phyloP scores from a whole-genome alignment of 2,888 invertebrate species.

The Gasteruption jaculator region DNA sequence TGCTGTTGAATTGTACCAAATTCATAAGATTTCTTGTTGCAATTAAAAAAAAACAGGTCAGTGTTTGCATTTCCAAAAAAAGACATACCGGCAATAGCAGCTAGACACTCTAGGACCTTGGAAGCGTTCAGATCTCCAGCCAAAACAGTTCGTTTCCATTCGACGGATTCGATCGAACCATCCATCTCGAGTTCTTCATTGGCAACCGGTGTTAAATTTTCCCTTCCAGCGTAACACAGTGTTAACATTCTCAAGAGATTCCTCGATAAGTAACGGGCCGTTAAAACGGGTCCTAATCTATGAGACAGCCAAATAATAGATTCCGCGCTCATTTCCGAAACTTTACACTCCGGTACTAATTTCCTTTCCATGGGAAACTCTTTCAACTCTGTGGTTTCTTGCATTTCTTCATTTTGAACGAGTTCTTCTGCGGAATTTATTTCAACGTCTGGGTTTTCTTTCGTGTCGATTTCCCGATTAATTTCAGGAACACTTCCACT shows the following conservation, averaged over 20 bases:
- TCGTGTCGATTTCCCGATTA: too few relatives aligned
- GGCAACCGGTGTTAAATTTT: slow-evolving; percentile 60
- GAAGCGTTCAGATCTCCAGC: slow-evolving; percentile 77
- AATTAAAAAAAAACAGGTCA: too few relatives aligned
- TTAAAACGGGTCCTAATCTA: slow-evolving; percentile 89
- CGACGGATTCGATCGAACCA: slow-evolving; percentile 55
- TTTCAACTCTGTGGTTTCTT: too few relatives aligned
- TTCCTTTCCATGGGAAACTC: too few relatives aligned
- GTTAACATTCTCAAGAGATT: slow-evolving; percentile 92
- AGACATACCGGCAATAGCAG: slow-evolving; percentile 72
- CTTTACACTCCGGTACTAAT: slow-evolving; percentile 61
- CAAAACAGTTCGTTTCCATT: slow-evolving; percentile 64
- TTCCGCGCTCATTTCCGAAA: slow-evolving; percentile 83
- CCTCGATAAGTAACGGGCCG: slow-evolving; percentile 83
- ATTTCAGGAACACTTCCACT: too few relatives aligned
- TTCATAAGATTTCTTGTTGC: too few relatives aligned
- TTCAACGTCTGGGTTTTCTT: too few relatives aligned
- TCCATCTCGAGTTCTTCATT: slow-evolving; percentile 44
- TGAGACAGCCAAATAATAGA: slow-evolving; percentile 90
- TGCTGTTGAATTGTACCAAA: too few relatives aligned
- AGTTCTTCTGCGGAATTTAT: too few relatives aligned
- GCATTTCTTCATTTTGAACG: too few relatives aligned
- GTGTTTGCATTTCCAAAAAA: slow-evolving; percentile 6
- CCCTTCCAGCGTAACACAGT: slow-evolving; percentile 84
- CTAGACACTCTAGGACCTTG: slow-evolving; percentile 87